Conservation (phyloP, 2,888 invertebrate species). For the Agonopterix heracliana region DNA sequence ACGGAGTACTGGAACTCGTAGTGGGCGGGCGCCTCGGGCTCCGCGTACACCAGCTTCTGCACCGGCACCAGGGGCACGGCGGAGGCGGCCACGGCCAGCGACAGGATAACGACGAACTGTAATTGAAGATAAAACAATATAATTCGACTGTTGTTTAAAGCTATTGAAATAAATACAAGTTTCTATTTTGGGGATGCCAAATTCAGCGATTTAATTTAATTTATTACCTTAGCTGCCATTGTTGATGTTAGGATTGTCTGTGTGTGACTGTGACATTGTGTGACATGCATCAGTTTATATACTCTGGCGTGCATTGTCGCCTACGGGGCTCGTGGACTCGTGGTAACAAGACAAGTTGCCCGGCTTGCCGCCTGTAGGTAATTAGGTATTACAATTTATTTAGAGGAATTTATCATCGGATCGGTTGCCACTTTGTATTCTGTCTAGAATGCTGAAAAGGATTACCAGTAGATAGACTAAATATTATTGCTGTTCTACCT, state of each 20-base stretch:
- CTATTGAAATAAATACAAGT: background rate
- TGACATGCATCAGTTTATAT: slow-evolving; percentile 47
- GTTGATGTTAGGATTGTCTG: slow-evolving; percentile 39
- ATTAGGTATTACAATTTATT: slow-evolving; percentile 29
- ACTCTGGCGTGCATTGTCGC: slow-evolving; percentile 25
- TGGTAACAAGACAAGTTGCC: slow-evolving; percentile 17
- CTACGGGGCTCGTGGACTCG: slow-evolving; percentile 24
- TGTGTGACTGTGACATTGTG: slow-evolving; percentile 39
- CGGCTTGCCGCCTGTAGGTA: slow-evolving; percentile 21
- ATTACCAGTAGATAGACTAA: too few relatives aligned
- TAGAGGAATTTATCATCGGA: slow-evolving; percentile 31
- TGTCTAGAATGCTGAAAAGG: too few relatives aligned
- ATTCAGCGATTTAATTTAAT: background rate
- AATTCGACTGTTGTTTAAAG: too few relatives aligned
- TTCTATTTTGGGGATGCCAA: too few relatives aligned
- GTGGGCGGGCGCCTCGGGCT: slow-evolving; percentile 48
- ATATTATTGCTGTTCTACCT: too few relatives aligned
- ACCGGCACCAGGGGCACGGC: slow-evolving; percentile 34
- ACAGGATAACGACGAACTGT: slow-evolving; percentile 46
- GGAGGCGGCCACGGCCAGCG: slow-evolving; percentile 39
- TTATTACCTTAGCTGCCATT: slow-evolving; percentile 60
- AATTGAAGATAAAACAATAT: too few relatives aligned
- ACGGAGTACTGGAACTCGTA: slow-evolving; percentile 66
- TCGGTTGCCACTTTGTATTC: too few relatives aligned
- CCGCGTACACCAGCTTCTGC: slow-evolving; percentile 30